A percentile compares a stretch with the other conserved stretches of the same genome.
Evolutionary conservation across 2,113 vertebrate species (phyloP).

Genomic region (Urocolius indicus): DNA sequence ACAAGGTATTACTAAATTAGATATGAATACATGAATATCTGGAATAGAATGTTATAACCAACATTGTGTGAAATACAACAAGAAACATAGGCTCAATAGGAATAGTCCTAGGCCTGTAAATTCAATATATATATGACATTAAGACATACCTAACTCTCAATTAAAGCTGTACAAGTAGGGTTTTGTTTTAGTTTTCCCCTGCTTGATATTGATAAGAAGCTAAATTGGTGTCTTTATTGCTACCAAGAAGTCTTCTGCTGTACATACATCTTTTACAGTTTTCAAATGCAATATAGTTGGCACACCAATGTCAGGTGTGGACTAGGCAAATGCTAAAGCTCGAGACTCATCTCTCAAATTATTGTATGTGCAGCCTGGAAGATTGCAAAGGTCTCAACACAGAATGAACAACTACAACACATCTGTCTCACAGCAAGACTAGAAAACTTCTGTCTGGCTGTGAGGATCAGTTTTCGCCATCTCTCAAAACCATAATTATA

Average conservation of each 20-base stretch:
- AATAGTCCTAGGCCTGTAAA: not conserved
- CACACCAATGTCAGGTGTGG: not conserved
- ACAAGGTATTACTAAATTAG: not conserved
- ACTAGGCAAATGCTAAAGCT: not conserved
- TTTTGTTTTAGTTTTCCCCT: not conserved
- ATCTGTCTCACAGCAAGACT: not conserved
- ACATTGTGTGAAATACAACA: not conserved
- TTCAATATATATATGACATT: not conserved
- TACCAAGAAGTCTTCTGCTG: not conserved
- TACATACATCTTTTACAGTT: not conserved
- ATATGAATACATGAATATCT: not conserved
- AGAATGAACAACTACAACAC: not conserved
- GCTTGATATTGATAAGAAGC: not conserved
- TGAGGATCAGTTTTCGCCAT: not conserved
- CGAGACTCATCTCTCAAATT: not conserved
- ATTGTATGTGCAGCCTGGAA: not conserved
- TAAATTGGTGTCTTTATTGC: not conserved
- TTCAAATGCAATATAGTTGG: not conserved
- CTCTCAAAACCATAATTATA: slow-evolving; percentile 20
- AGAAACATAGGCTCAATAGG: not conserved
- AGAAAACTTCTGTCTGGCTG: not conserved
- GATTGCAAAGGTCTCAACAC: accelerated
- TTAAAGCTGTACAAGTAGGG: not conserved
- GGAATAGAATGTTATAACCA: not conserved
- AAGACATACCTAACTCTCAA: not conserved